Percentiles rank a stretch among this genome's conserved stretches.
Conservation (phyloP, 2,797 vertebrate species). For the Nannoperca australis region DNA sequence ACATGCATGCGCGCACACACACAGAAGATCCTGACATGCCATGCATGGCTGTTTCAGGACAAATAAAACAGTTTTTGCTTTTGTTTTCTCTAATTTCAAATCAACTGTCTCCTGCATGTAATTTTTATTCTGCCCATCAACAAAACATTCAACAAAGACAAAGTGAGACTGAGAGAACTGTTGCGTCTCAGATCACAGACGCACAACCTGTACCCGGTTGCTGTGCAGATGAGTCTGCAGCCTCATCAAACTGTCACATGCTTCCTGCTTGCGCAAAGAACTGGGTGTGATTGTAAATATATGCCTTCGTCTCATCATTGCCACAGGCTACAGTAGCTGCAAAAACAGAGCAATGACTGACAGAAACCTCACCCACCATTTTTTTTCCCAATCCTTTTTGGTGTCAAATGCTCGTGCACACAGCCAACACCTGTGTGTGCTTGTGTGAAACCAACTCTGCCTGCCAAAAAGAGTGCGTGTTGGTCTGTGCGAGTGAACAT, state of each 20-base stretch:
- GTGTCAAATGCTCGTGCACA: neutral
- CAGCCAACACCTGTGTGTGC: neutral
- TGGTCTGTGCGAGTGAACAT: neutral
- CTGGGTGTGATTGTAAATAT: neutral
- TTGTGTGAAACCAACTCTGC: neutral
- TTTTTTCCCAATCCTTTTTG: neutral
- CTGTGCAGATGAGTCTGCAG: conserved; percentile 45
- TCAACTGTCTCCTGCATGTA: neutral
- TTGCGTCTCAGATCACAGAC: conserved; percentile 31
- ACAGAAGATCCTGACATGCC: conserved; percentile 6
- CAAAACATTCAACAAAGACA: conserved; percentile 40
- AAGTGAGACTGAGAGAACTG: conserved; percentile 40
- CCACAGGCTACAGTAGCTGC: neutral
- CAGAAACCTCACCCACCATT: conserved; percentile 7
- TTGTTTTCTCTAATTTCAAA: neutral
- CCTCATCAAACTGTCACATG: conserved; percentile 42
- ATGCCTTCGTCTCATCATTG: neutral
- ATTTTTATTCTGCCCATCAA: neutral
- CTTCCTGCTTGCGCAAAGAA: conserved; percentile 23
- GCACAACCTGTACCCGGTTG: conserved; percentile 1
- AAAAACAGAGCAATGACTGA: conserved; percentile 11
- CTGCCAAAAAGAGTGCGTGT: neutral
- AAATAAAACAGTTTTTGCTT: conserved; percentile 21
- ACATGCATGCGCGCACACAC: conserved; percentile 10
- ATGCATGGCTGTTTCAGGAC: conserved; percentile 17